Conservation (phyloP, 1,140 invertebrate genomes). For the Vanessa tameamea region DNA sequence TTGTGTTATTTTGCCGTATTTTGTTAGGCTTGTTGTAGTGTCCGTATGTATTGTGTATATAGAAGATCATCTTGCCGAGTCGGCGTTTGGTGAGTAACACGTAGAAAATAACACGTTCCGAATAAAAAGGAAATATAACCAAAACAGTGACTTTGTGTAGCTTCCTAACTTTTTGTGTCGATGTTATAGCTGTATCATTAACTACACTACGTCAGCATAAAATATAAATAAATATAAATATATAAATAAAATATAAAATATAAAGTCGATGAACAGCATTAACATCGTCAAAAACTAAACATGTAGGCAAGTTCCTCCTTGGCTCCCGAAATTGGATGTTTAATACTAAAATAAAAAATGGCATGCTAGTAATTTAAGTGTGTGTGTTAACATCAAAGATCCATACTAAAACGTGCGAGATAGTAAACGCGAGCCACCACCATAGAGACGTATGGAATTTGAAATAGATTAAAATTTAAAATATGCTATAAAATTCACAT, state of each 20-base stretch:
- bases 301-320: slow-evolving; percentile 57
- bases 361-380: slow-evolving; percentile 72
- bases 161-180: slow-evolving; percentile 53
- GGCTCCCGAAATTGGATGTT: slow-evolving; percentile 64
- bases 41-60: slow-evolving; percentile 67
- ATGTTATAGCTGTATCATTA: slow-evolving; percentile 53
- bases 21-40: slow-evolving; percentile 78
- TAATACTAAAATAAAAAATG: slow-evolving; percentile 52
- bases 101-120: slow-evolving; percentile 46
- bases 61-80: slow-evolving; percentile 44
- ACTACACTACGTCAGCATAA: no score
- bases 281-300: slow-evolving; percentile 42
- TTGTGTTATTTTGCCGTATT: slow-evolving; percentile 75
- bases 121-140: slow-evolving; percentile 39
- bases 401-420: slow-evolving; percentile 43
- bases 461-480: slow-evolving; percentile 44
- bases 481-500: slow-evolving; percentile 36
- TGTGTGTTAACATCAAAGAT: slow-evolving; percentile 49
- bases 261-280: slow-evolving; percentile 45
- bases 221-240: no score
- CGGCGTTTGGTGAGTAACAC: slow-evolving; percentile 50
- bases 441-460: slow-evolving; percentile 63
- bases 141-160: slow-evolving; percentile 57
- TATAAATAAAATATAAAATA: no score
- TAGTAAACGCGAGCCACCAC: slow-evolving; percentile 62